These are phyloP conservation scores for Anguilla megastoma DNA, from an alignment of 2,797 vertebrate genomes.

Conservation along the genomic window DNA sequence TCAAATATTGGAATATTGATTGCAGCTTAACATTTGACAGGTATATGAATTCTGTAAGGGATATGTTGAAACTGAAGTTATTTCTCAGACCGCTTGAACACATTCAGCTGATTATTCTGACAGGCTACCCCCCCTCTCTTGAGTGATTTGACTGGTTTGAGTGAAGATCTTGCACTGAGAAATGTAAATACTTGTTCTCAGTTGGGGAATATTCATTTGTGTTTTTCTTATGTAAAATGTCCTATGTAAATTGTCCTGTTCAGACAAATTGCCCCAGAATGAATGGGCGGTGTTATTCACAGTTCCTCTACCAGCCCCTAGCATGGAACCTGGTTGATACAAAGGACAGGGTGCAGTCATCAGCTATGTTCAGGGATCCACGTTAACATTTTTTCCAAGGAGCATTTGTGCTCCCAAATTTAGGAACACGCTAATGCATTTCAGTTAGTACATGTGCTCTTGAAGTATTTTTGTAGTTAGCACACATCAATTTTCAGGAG, in stretches of 20 bases:
- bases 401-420: neutral
- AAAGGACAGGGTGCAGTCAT: neutral
- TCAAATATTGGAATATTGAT: neutral
- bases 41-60: neutral
- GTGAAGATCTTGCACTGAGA: neutral
- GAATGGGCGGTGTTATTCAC: neutral
- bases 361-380: neutral
- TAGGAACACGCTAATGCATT: neutral
- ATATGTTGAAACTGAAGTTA: neutral
- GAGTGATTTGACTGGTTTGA: neutral
- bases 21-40: neutral
- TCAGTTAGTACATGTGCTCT: neutral
- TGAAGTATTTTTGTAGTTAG: neutral
- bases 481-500: too few species aligned
- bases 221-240: neutral
- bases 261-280: neutral
- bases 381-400: neutral
- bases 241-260: neutral
- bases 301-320: neutral
- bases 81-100: neutral
- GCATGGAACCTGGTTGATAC: neutral
- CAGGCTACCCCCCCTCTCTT: neutral
- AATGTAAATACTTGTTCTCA: slow-evolving; percentile 2
- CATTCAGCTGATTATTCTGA: neutral
- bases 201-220: neutral